Evolutionary conservation across 2,888 invertebrate genomes (phyloP), one percentile per base, ranked within the genome.

Genomic region (Eilema caniola): DNA sequence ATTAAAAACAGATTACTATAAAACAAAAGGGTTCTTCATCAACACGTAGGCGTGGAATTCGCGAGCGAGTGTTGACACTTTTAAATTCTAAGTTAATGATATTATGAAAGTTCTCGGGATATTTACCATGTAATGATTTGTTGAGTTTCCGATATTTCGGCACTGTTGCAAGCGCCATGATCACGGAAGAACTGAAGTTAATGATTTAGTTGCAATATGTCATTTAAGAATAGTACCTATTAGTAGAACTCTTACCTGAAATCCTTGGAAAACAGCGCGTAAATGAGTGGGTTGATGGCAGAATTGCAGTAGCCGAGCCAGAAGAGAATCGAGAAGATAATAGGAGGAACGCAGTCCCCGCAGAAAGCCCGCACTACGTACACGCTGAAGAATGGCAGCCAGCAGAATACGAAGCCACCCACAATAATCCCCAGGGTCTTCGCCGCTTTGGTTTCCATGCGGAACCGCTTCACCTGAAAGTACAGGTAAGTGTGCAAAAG

Each of bases 221-320:
- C 5, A 47, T 8, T 0, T 20, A 5, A 20, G 20, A 47, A 20
- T 1, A 41, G 16, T 16, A 41, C 47, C 0, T 5, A 20, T 16
- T 41, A 20, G 20, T 20, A 47, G 3, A n/a, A 47, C 53, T 23
- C 82, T 84, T 57, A 95, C 95, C 95, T 92, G 75, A 99, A 99
- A 94, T 99, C 99, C 91, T 98, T 98, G 66, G 98, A 98, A 94
- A 99, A 99, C 72, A 99, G 96, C 8, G 99, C 99, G 92, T 99
- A 99, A 78, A 99, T 98, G 89, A 98, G 97, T 0, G 99, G 99
- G 90, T 99, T 99, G 81, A 99, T 97, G 7, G 99, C 99, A 1
- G 98, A 98, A 92, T 99, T 99, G 94, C 99, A 98, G 94, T 99
- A 99, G 2, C 99, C 99, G 76, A 99, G 96, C 99, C 99, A 99